Evolutionary conservation across 2,888 invertebrate genomes (phyloP).

Genomic region (Eilema depressum): DNA sequence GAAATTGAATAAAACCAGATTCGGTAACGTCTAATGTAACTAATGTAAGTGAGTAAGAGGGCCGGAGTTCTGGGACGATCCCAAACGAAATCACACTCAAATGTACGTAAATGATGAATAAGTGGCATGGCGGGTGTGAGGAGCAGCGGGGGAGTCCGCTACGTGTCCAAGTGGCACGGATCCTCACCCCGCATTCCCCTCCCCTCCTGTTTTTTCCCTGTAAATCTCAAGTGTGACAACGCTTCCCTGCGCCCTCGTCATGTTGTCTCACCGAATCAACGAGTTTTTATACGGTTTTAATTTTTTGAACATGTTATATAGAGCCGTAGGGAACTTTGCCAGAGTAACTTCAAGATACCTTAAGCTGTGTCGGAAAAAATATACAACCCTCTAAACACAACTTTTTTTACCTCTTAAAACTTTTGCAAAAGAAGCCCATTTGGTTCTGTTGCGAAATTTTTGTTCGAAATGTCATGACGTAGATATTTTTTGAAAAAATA

Average conservation of each 20-base stretch:
- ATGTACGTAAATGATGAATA: constrained; percentile 84
- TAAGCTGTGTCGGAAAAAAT: constrained; percentile 29
- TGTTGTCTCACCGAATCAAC: constrained; percentile 64
- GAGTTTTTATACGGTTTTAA: constrained; percentile 61
- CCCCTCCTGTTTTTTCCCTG: constrained; percentile 63
- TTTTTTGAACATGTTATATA: constrained; percentile 54
- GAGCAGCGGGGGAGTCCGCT: constrained; percentile 58
- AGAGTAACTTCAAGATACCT: constrained; percentile 23
- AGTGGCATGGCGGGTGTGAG: constrained; percentile 66
- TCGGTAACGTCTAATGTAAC: constrained; percentile 77
- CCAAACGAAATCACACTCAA: constrained; percentile 84
- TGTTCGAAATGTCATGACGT: background rate
- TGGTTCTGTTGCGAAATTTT: constrained; percentile 6
- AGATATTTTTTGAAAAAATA: constrained; percentile 20
- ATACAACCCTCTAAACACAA: constrained; percentile 11
- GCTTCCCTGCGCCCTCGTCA: constrained; percentile 65
- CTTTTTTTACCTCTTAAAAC: constrained; percentile 19
- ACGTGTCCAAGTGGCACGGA: constrained; percentile 80
- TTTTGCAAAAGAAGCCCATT: constrained; percentile 6
- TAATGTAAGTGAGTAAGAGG: constrained; percentile 78
- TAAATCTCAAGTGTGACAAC: constrained; percentile 78
- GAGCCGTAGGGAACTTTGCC: constrained; percentile 12
- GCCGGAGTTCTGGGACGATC: constrained; percentile 72
- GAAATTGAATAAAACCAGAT: constrained; percentile 80
- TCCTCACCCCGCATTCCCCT: constrained; percentile 55